Evolutionary conservation across 2,888 invertebrate species (phyloP).

Genomic region (Hyppa rectilinea): DNA sequence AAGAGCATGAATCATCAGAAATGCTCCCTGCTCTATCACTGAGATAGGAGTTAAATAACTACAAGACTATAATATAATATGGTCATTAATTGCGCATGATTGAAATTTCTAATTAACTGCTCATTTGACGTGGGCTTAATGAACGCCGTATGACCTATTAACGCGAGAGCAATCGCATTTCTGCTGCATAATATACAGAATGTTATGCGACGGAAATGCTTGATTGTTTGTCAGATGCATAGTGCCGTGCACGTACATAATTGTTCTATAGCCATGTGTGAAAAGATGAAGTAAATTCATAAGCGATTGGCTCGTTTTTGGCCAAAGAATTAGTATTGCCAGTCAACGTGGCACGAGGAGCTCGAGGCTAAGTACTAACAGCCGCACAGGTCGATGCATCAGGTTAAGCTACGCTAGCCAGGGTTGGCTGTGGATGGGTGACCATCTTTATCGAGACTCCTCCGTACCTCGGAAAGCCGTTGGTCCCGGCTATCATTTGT

Average conservation of each 20-base stretch:
- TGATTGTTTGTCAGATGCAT: slow-evolving; percentile 15
- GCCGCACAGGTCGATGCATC: too few relatives aligned
- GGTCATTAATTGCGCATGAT: slow-evolving; percentile 29
- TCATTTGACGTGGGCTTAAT: slow-evolving; percentile 47
- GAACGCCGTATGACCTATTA: slow-evolving; percentile 48
- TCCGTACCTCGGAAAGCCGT: too few relatives aligned
- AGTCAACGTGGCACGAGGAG: too few relatives aligned
- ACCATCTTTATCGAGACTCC: too few relatives aligned
- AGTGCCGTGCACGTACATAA: slow-evolving; percentile 9
- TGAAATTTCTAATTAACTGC: slow-evolving; percentile 54
- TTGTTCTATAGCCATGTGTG: slow-evolving; percentile 15
- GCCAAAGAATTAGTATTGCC: too few relatives aligned
- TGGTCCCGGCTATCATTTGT: too few relatives aligned
- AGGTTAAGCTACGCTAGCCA: too few relatives aligned
- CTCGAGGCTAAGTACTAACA: too few relatives aligned
- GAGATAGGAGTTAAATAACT: not conserved
- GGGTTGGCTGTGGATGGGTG: too few relatives aligned
- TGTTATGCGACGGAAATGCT: slow-evolving; percentile 19
- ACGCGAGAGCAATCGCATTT: slow-evolving; percentile 38
- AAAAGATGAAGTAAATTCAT: not conserved
- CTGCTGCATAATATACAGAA: slow-evolving; percentile 33
- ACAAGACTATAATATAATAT: slow-evolving; percentile 10
- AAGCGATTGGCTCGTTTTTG: too few relatives aligned
- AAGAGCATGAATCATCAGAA: not conserved
- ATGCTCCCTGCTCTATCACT: not conserved